Conservation (phyloP, 64 coral and sea anemone genomes). For the Astreopora myriophthalma region DNA sequence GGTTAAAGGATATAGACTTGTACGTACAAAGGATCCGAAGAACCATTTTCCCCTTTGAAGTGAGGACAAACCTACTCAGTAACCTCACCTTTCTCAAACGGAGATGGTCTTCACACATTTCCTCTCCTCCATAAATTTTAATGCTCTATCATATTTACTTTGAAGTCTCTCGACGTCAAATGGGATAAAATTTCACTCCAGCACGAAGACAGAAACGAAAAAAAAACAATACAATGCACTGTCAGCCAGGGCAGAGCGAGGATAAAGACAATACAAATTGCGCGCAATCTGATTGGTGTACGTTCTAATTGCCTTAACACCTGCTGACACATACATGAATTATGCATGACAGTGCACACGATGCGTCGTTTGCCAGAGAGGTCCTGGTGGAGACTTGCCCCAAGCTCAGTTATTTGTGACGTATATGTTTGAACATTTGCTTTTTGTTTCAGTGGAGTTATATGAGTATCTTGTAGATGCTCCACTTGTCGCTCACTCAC, state of each 20-base stretch:
- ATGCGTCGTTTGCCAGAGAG: neutral
- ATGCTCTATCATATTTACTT: neutral
- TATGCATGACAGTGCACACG: neutral
- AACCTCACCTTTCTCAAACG: neutral
- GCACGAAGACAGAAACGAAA: neutral
- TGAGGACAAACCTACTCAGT: neutral
- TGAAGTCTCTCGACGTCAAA: conserved; percentile 7
- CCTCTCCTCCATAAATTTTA: neutral
- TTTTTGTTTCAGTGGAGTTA: no score
- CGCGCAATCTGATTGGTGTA: conserved; percentile 14
- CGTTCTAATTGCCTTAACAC: conserved; percentile 15
- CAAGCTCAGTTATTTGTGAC: no score
- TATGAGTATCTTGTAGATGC: no score
- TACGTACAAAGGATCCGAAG: neutral
- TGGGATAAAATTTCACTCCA: neutral
- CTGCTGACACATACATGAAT: conserved; percentile 3
- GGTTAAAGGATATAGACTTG: neutral
- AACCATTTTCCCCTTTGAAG: neutral
- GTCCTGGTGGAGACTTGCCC: neutral
- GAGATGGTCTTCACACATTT: neutral
- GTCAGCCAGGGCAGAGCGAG: neutral
- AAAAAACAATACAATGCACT: neutral
- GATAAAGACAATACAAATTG: neutral
- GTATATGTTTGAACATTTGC: no score
- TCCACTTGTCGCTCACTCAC: no score